Percentiles rank a stretch among this genome's conserved stretches.
Conservation (phyloP, 2,113 vertebrate genomes). For the Dendropsophus ebraccatus region DNA sequence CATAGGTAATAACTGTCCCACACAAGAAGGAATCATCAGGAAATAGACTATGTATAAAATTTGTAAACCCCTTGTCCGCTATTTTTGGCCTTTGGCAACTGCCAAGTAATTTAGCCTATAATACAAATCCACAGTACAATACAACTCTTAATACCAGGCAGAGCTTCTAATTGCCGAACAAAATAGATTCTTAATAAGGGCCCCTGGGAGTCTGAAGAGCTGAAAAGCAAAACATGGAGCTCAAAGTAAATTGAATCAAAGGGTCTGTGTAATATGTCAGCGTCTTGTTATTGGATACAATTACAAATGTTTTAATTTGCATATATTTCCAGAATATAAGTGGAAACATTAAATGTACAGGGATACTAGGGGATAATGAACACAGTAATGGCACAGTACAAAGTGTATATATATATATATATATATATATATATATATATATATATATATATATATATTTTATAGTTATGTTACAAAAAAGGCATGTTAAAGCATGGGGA, state of each 20-base stretch:
- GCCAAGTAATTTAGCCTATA: constrained; percentile 22
- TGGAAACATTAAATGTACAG: constrained; percentile 1
- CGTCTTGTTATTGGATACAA: constrained; percentile 48
- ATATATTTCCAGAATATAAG: constrained; percentile 34
- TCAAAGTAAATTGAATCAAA: constrained; percentile 53
- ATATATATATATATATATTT: no score
- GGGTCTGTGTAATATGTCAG: constrained; percentile 46
- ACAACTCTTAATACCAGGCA: constrained; percentile 31
- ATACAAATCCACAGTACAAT: constrained; percentile 40
- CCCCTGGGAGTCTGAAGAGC: constrained; percentile 48
- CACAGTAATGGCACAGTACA: neutral
- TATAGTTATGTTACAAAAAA: no score
- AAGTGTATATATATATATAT: no score
- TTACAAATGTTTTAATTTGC: constrained; percentile 57
- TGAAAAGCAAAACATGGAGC: constrained; percentile 36
- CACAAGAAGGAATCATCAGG: neutral
- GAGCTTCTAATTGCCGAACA: constrained; percentile 57
- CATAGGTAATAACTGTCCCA: neutral
- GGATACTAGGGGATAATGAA: neutral
- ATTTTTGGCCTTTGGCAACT: neutral
- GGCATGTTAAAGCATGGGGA: no score
- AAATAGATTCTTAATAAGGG: constrained; percentile 59
- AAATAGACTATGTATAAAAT: neutral
- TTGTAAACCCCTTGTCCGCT: neutral
- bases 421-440: no score